Base-by-base conservation (phyloP, 30 jellyfish, hydroid and myxozoan species). In the Chrysaora quinquecirrha region DNA sequence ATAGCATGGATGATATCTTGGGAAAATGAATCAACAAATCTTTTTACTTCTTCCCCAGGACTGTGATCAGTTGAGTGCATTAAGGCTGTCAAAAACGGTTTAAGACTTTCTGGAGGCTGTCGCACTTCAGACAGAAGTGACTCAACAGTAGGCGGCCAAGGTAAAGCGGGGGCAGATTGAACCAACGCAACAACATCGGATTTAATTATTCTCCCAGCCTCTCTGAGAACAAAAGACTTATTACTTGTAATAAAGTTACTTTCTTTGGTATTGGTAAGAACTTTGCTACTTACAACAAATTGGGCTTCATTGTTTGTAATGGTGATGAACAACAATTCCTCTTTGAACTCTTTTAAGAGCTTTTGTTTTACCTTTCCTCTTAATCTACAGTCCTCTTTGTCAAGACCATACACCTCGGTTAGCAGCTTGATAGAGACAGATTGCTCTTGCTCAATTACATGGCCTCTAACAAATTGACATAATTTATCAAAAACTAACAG, bases 111-210 rank as follows among this genome's bases (percentile, higher is more conserved):
- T 2, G 86, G 86, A 7, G 86, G 86, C 52, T 75, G 74, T 16
- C 79, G 78, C 18, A 24, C 78, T 48, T 75, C 86, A 14, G 34
- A 48, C 74, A 54, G 11, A 3, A 75, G 7, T 11, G 75, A 16
- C 10, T 75, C 54, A 9, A 54, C 60, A 31, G 86, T 75, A 24
- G 86, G 86, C 20, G 86, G 86, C 76, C 75, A 75, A 1, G 86
- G 86, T 48, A 75, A 49, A 1, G 0, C 75, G 20, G 86, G 6
- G 12, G 86, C 61, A 16, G 67, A 30, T 49, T 32, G 23, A 31
- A 52, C 49, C 86, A 75, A 2, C 49, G 67, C 27, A 0, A 48
- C 10, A 31, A 48, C 69, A 31, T 75, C 86, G 49, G 23, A 25
- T 30, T 77, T 75, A 21, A 52, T 48, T 20, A 28, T 30, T 7